Percentiles rank a stretch among this genome's conserved stretches.
These are phyloP conservation scores for Phasianus colchicus DNA, from an alignment of 2,113 vertebrate species.

Conservation along the genomic window DNA sequence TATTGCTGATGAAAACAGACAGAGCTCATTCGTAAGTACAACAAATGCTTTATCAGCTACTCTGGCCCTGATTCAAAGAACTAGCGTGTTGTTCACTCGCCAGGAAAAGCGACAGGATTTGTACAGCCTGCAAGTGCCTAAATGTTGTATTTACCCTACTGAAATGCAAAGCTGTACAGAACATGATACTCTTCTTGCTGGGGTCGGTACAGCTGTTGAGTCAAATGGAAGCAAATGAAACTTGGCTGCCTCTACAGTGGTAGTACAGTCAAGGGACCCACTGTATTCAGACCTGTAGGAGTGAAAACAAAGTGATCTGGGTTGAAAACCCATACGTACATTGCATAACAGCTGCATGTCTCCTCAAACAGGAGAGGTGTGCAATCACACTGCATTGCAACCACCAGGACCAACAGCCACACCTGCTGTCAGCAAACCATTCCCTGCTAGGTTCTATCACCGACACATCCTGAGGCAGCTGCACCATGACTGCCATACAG, in stretches of 20 bases:
- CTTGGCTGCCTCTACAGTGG: not conserved
- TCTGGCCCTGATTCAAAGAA: not conserved
- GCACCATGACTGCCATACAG: not conserved
- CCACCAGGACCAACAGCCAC: not conserved
- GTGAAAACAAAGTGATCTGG: not conserved
- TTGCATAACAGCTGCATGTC: not conserved
- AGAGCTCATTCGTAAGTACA: not conserved
- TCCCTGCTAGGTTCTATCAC: not conserved
- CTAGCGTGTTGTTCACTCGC: not conserved
- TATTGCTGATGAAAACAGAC: not conserved
- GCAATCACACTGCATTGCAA: rapidly evolving
- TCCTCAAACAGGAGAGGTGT: not conserved
- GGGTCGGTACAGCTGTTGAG: not conserved
- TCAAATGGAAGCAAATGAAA: not conserved
- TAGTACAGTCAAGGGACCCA: not conserved
- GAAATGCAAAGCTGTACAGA: not conserved
- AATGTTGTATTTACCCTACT: not conserved
- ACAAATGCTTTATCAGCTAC: conserved; percentile 2
- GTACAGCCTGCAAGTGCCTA: not conserved
- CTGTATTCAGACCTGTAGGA: not conserved
- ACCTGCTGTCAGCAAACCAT: not conserved
- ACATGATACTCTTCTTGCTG: not conserved
- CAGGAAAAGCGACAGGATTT: not conserved
- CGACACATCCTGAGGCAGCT: not conserved
- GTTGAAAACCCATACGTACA: not conserved